Evolutionary conservation across 2,888 invertebrate species (phyloP), one percentile per base, ranked within the genome.

Genomic region (Ceriagrion tenellum): DNA sequence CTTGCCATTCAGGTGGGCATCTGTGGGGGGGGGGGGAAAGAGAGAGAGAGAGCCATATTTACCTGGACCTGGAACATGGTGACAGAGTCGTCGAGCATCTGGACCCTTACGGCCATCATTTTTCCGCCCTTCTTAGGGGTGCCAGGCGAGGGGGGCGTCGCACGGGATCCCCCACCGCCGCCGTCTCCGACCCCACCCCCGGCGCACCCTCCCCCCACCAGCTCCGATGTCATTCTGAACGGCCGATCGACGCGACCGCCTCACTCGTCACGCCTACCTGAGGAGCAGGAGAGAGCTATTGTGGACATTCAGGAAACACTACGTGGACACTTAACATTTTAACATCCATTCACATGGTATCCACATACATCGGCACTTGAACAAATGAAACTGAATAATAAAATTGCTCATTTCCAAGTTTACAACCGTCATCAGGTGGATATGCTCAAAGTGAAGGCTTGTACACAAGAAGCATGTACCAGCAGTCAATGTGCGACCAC

Each of bases 31-130:
- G n/a, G n/a, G n/a, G n/a, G n/a, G n/a, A n/a, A n/a, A n/a, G n/a
- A n/a, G 47, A 47, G 59, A 59, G 20, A 20, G 59, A 16, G 12
- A 4, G 4, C 30, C 4, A 23, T 30, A 96, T 97, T 97, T 96
- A 99, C 99, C 98, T 99, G 99, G 96, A 99, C 98, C 98, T 99
- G 99, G 97, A 99, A 99, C 97, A 99, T 98, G 96, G 99, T 99
- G 96, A 98, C 97, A 95, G 98, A 98, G 97, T 99, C 99, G 97
- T 99, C 99, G 96, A 99, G 97, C 99, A 99, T 99, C 97, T 98
- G 98, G 95, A 99, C 98, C 96, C 98, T 97, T 96, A 99, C 98
- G 95, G 98, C 98, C 96, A 99, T 97, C 98, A 99, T 99, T 97
- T 99, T 99, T 96, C 99, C 99, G 96, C 98, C 98, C 96, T 98